A percentile compares a stretch with the other conserved stretches of the same genome.
These are phyloP conservation scores for Hypomesus transpacificus DNA, from an alignment of 2,113 vertebrate species.

Conservation along the genomic window DNA sequence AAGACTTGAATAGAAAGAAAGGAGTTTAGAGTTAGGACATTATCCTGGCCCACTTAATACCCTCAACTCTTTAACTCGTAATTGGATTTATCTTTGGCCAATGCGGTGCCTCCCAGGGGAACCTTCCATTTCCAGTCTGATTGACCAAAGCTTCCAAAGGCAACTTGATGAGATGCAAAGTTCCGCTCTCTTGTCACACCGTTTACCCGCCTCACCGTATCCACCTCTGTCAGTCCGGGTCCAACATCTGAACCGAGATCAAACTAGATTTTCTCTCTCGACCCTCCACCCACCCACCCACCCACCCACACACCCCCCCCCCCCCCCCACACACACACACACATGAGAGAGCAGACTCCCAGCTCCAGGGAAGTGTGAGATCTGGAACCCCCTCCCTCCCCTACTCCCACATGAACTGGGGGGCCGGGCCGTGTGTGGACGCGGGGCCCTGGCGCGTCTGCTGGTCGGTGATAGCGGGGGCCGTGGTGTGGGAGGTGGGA, in stretches of 20 bases:
- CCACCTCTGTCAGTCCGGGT: neutral
- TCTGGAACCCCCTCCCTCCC: neutral
- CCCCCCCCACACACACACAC: neutral
- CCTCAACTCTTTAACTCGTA: neutral
- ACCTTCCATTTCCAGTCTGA: constrained; percentile 13
- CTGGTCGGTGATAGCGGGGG: neutral
- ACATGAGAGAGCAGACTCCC: neutral
- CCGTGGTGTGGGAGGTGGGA: constrained; percentile 33
- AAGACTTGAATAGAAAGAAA: neutral
- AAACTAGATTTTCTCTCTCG: neutral
- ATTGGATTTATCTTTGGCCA: constrained; percentile 20
- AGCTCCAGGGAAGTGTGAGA: too few relatives aligned
- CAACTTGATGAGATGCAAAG: constrained; percentile 10
- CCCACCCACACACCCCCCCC: neutral
- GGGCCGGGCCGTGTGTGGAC: constrained; percentile 7
- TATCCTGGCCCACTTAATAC: neutral
- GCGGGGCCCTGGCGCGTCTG: neutral
- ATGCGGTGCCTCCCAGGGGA: constrained; percentile 3
- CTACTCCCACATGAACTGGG: neutral
- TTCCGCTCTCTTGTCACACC: neutral
- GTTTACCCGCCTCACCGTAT: neutral
- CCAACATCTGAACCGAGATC: neutral
- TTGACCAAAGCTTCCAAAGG: constrained; percentile 18
- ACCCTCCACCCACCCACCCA: neutral
- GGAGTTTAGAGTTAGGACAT: neutral